A percentile compares a stretch with the other conserved stretches of the same genome.
Conservation (phyloP, 1,140 invertebrate species). For the Lasioglossum albipes region DNA sequence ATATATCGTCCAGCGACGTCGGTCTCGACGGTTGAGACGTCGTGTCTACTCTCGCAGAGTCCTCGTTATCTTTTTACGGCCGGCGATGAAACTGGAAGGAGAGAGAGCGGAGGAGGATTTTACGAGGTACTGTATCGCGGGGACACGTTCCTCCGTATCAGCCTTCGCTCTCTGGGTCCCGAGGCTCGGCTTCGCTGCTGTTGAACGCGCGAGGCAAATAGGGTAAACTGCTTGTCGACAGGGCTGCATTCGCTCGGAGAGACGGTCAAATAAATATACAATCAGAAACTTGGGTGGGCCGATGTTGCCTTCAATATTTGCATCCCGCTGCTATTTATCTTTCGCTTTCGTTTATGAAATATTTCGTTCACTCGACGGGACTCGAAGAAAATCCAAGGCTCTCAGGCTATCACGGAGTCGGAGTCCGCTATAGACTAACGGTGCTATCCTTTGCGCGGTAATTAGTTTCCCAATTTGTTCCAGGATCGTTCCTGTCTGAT, state of each 20-base stretch:
- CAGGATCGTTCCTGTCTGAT: no score
- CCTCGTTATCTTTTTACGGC: not conserved
- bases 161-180: no score
- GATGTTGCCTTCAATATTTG: not conserved
- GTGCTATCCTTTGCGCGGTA: no score
- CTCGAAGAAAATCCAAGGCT: not conserved
- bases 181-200: no score
- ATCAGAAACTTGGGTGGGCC: conserved; percentile 30
- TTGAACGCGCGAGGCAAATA: not conserved
- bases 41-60: not conserved
- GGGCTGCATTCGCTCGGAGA: not conserved
- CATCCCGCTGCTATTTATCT: conserved; percentile 51
- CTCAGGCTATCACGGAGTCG: no score
- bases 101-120: not conserved
- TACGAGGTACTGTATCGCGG: conserved; percentile 1
- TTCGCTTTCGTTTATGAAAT: conserved; percentile 47
- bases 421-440: no score
- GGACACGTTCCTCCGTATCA: no score
- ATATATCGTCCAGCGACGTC: not conserved
- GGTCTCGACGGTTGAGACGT: not conserved
- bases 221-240: not conserved
- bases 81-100: not conserved
- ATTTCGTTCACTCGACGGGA: not conserved
- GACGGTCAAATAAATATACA: conserved; percentile 62
- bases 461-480: no score